A percentile compares a stretch with the other conserved stretches of the same genome.
phyloP scores from a whole-genome alignment of 1,140 invertebrate genomes.

The Trinorchestia longiramus region DNA sequence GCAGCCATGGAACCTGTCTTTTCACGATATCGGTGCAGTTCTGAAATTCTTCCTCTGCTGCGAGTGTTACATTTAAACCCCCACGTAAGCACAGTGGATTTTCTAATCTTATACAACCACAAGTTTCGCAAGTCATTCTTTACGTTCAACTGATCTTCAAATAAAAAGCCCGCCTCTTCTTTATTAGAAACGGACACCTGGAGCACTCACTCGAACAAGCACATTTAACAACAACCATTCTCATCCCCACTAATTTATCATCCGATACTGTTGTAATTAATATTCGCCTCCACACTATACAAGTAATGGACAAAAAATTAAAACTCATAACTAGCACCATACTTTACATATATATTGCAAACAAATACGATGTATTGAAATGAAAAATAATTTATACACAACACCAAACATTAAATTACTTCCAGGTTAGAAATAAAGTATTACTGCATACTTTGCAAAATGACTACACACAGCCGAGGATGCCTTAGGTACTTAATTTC shows the following conservation, averaged over 20 bases:
- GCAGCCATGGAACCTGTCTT: neutral
- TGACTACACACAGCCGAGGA: neutral
- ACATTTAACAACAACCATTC: neutral
- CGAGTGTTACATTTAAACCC: too few species aligned
- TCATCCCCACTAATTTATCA: neutral
- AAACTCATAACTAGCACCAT: neutral
- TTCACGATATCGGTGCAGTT: neutral
- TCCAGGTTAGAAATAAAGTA: neutral
- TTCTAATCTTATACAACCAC: neutral
- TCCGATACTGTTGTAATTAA: neutral
- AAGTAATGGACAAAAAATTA: neutral
- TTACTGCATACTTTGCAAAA: neutral
- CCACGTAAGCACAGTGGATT: neutral
- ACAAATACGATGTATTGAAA: neutral
- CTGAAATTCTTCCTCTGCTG: neutral
- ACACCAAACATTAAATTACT: neutral
- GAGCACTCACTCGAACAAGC: neutral
- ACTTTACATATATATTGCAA: neutral
- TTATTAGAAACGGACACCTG: neutral
- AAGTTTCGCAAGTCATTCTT: neutral
- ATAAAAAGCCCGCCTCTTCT: neutral
- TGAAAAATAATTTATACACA: neutral
- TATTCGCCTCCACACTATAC: neutral
- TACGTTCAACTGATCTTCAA: neutral
- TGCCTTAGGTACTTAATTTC: neutral